These are phyloP conservation scores for Ameiurus melas DNA, from an alignment of 2,113 vertebrate species.

Conservation along the genomic window DNA sequence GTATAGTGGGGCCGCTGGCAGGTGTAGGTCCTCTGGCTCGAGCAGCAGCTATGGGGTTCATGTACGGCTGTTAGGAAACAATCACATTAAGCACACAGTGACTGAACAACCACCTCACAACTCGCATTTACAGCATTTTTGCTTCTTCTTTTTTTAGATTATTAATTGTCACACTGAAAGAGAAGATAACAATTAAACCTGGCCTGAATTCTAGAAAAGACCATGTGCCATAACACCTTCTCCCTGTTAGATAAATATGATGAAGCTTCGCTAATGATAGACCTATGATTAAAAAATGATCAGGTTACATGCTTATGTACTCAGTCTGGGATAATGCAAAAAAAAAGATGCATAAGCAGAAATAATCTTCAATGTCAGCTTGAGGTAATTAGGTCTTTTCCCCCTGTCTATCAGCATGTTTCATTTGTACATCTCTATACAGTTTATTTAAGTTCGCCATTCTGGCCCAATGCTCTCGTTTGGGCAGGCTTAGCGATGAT, in stretches of 20 bases:
- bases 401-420: neutral
- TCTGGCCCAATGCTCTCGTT: no score
- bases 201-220: neutral
- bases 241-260: neutral
- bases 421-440: no score
- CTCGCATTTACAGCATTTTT: neutral
- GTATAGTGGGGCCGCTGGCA: conserved; percentile 88
- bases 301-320: neutral
- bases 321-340: neutral
- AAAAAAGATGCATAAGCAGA: neutral
- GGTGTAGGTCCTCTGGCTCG: conserved; percentile 86
- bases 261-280: neutral
- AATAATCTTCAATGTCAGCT: neutral
- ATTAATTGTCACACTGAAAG: neutral
- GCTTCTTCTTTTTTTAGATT: neutral
- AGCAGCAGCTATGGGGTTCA: conserved; percentile 97
- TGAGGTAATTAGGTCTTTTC: neutral
- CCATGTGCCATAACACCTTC: neutral
- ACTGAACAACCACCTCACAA: neutral
- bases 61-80: conserved; percentile 81
- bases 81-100: neutral
- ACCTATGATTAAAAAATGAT: neutral
- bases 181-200: neutral
- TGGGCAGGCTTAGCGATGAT: no score
- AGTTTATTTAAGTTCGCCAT: no score